Evolutionary conservation across 53 echinoderm and acorn worm species (phyloP).

Genomic region (Astropecten irregularis): DNA sequence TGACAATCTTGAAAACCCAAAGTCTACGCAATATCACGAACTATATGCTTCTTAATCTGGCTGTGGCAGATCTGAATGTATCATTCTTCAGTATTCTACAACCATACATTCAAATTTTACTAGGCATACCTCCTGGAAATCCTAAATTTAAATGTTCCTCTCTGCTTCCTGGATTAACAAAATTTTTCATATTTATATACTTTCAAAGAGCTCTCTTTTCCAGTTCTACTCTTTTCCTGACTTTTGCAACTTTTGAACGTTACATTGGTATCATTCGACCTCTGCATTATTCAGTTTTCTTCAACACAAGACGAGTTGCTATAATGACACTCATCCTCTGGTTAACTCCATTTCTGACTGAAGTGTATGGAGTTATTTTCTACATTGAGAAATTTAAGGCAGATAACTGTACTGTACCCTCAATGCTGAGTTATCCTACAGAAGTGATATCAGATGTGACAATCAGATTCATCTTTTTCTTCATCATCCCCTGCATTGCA

Average conservation of each 20-base stretch:
- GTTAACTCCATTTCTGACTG: not conserved
- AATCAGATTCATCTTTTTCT: not conserved
- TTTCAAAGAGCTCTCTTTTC: not conserved
- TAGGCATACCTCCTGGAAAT: no score
- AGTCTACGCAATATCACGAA: conserved; percentile 21
- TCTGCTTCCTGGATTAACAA: no score
- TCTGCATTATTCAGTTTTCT: conserved; percentile 12
- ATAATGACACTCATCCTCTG: not conserved
- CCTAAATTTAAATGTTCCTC: no score
- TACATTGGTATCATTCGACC: conserved; percentile 38
- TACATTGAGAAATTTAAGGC: not conserved
- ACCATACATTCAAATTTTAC: no score
- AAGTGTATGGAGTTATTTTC: not conserved
- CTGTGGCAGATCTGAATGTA: not conserved
- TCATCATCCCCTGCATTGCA: conserved; percentile 4
- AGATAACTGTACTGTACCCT: conserved; percentile 23
- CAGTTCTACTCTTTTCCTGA: not conserved
- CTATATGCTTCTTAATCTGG: conserved; percentile 24
- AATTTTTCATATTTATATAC: not conserved
- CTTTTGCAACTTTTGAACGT: conserved; percentile 29
- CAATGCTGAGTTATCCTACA: not conserved
- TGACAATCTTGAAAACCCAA: conserved; percentile 21
- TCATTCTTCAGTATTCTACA: not conserved
- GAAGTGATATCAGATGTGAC: not conserved
- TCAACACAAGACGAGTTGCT: not conserved